These are phyloP conservation scores for Watsonalla cultraria DNA, from an alignment of 2,888 invertebrate species.

Conservation along the genomic window DNA sequence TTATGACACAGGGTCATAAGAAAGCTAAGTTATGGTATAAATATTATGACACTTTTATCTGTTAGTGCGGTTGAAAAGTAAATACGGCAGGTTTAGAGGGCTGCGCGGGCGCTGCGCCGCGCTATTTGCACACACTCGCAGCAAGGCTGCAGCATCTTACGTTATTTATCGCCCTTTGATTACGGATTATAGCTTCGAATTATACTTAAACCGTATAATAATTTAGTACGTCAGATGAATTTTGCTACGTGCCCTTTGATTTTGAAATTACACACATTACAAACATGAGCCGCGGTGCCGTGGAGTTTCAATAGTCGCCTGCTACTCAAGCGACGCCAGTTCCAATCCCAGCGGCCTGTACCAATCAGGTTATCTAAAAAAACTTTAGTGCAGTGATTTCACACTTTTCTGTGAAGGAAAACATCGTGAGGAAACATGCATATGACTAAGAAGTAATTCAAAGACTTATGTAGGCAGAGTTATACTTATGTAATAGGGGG, in stretches of 20 bases:
- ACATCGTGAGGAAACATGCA: no score
- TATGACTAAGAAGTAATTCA: no score
- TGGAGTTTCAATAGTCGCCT: no score
- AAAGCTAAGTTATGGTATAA: constrained; percentile 72
- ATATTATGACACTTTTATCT: constrained; percentile 77
- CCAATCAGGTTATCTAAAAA: no score
- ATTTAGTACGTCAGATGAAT: constrained; percentile 29
- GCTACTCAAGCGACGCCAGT: no score
- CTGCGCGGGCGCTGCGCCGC: constrained; percentile 31
- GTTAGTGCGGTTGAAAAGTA: constrained; percentile 66
- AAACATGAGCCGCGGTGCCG: neutral
- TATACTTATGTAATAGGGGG: no score
- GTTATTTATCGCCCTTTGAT: constrained; percentile 44
- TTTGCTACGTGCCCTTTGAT: constrained; percentile 17
- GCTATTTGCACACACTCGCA: constrained; percentile 41
- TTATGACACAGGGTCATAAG: constrained; percentile 71
- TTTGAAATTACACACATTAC: constrained; percentile 19
- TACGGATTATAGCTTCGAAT: constrained; percentile 42
- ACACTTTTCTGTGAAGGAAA: no score
- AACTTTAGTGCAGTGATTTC: no score
- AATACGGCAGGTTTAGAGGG: constrained; percentile 51
- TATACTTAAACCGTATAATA: constrained; percentile 30
- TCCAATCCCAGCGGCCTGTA: no score
- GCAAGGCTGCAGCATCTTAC: constrained; percentile 30
- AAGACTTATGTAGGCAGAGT: no score